Conservation (phyloP, 64 coral and sea anemone species). For the Dendronephthya gigantea region DNA sequence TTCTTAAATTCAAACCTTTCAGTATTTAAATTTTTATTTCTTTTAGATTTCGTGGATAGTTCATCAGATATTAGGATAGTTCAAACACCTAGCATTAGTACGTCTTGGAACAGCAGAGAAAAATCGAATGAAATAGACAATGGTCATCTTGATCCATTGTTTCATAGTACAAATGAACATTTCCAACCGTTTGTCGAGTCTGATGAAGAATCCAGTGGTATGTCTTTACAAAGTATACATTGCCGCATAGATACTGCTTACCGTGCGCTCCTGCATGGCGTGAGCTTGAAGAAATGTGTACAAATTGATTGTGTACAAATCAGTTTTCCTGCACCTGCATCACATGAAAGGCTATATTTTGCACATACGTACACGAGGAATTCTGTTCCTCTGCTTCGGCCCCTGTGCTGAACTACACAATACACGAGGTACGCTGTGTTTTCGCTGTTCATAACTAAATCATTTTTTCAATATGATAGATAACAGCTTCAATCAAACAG, state of each 20-base stretch:
- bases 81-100: neutral
- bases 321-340: too few species aligned
- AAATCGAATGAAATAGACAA: neutral
- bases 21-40: neutral
- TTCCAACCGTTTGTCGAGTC: neutral
- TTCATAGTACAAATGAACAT: neutral
- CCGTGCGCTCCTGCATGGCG: too few species aligned
- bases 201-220: conserved; percentile 9
- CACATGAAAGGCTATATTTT: too few species aligned
- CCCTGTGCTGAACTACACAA: too few species aligned
- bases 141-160: neutral
- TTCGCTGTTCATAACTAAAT: too few species aligned
- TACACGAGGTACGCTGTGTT: too few species aligned
- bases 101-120: neutral
- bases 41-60: neutral
- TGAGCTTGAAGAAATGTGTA: too few species aligned
- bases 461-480: neutral
- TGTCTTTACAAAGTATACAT: too few species aligned
- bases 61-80: neutral
- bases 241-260: too few species aligned
- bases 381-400: too few species aligned
- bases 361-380: too few species aligned
- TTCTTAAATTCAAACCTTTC: neutral
- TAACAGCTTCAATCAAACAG: conserved; percentile 5
- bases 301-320: too few species aligned